A percentile compares a stretch with the other conserved stretches of the same genome.
phyloP scores from a whole-genome alignment of 2,797 vertebrate species.

The Xyrichtys novacula region DNA sequence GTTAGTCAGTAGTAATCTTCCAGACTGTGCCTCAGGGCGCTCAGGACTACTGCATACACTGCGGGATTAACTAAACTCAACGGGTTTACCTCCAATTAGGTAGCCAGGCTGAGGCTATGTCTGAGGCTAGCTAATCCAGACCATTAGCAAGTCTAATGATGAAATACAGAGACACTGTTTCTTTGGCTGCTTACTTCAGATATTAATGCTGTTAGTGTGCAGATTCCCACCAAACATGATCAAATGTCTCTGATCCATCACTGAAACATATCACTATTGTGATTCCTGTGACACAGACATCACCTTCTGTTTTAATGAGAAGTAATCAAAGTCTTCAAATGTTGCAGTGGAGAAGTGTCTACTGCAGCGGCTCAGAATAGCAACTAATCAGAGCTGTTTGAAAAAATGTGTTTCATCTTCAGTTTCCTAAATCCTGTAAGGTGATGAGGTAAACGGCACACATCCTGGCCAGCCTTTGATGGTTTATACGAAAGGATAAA shows the following conservation, averaged over 20 bases:
- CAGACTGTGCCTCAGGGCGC: constrained; percentile 14
- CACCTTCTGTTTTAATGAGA: constrained; percentile 27
- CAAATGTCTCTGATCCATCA: neutral
- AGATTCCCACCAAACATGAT: neutral
- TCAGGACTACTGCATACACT: constrained; percentile 27
- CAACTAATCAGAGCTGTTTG: constrained; percentile 6
- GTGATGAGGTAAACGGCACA: constrained; percentile 47
- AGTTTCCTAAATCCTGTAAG: constrained; percentile 44
- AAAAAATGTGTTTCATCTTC: constrained; percentile 37
- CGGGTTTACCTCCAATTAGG: constrained; percentile 55
- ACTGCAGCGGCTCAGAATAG: constrained; percentile 10
- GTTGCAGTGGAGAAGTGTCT: neutral
- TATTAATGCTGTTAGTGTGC: neutral
- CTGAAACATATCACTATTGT: neutral
- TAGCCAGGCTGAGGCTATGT: constrained; percentile 24
- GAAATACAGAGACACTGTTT: constrained; percentile 17
- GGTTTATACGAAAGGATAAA: constrained; percentile 29
- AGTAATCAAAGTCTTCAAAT: constrained; percentile 24
- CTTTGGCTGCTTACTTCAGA: neutral
- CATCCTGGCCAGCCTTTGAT: constrained; percentile 37
- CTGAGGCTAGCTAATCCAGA: constrained; percentile 53
- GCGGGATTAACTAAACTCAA: constrained; percentile 53
- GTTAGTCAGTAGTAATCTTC: neutral
- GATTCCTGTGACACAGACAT: neutral
- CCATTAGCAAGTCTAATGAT: constrained; percentile 57